Base-by-base conservation (phyloP, 1,140 invertebrate species). In the Magallana gigas region DNA sequence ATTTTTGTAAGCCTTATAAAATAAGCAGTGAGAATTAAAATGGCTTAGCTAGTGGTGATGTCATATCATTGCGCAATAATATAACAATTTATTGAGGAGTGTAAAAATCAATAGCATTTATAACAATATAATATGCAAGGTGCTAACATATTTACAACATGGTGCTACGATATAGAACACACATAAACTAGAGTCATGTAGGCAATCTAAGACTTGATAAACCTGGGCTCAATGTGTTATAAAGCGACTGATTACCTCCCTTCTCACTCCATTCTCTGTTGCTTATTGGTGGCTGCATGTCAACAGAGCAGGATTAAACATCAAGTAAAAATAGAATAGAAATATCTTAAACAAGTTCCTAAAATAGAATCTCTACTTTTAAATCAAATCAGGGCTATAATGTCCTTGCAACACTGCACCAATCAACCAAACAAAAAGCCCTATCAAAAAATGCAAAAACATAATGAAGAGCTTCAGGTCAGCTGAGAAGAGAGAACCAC, bases 231-330 rank as follows among this genome's bases (percentile, higher is more conserved):
- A 76, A 29, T 76, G 8, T 36, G 8, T 29, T 76, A 76, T 29
- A 29, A 18, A 76, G 68, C 68, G 23, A 23, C 23, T 76, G 68
- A 76, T 76, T 76, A 76, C 68, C 68, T 76, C 68, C 68, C 68
- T 76, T 76, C 23, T 76, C 68, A 76, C 68, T 76, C 68, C 23
- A 12, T 29, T 36, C 36, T 76, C 36, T 36, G 68, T 29, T 76
- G 68, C 36, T 76, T 76, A 76, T 11, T 76, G 68, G 68, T 29
- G 23, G 68, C 68, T 76, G 68, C 68, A 76, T 76, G 68, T 76
- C 23, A 76, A 76, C 68, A 76, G 68, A 76, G 68, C 23, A 11
- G 29, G 23, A 76, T 76, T 76, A 36, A 76, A 76, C 7, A 48
- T 48, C 36, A 48, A 48, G 36, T 48, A 48, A 48, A 48, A 48